phyloP scores from a whole-genome alignment of 2,113 vertebrate species.

The Heterotis niloticus region DNA sequence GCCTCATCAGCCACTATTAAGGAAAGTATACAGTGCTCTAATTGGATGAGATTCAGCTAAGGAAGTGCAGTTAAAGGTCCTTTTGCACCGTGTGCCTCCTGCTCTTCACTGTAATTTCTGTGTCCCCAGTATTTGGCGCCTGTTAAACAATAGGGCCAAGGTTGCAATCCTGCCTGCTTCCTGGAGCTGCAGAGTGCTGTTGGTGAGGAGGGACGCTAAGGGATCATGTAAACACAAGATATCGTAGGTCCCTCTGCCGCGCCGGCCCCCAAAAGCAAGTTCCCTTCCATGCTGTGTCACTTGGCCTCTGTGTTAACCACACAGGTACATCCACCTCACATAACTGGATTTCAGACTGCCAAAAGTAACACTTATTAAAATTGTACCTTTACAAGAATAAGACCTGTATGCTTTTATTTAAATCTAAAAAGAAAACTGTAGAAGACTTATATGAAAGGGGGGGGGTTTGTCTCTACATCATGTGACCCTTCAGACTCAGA shows the following conservation, averaged over 20 bases:
- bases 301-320: slow-evolving; percentile 54
- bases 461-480: background rate
- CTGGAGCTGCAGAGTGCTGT: slow-evolving; percentile 49
- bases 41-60: slow-evolving; percentile 99
- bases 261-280: slow-evolving; percentile 47
- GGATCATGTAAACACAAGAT: slow-evolving; percentile 68
- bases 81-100: slow-evolving; percentile 88
- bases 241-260: slow-evolving; percentile 51
- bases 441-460: no score
- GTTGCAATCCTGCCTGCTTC: slow-evolving; percentile 77
- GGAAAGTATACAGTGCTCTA: slow-evolving; percentile 99
- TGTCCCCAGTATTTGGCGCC: slow-evolving; percentile 69
- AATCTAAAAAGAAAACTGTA: background rate
- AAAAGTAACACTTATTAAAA: background rate
- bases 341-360: background rate
- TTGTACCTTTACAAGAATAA: background rate
- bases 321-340: slow-evolving; percentile 46
- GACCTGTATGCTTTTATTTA: background rate
- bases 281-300: slow-evolving; percentile 30
- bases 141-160: slow-evolving; percentile 92
- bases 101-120: slow-evolving; percentile 76
- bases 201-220: slow-evolving; percentile 51
- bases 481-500: background rate
- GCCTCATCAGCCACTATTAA: slow-evolving; percentile 99
- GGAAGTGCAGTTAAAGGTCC: slow-evolving; percentile 97